Conservation (phyloP, 2,797 vertebrate genomes). For the Danio tinwini region DNA sequence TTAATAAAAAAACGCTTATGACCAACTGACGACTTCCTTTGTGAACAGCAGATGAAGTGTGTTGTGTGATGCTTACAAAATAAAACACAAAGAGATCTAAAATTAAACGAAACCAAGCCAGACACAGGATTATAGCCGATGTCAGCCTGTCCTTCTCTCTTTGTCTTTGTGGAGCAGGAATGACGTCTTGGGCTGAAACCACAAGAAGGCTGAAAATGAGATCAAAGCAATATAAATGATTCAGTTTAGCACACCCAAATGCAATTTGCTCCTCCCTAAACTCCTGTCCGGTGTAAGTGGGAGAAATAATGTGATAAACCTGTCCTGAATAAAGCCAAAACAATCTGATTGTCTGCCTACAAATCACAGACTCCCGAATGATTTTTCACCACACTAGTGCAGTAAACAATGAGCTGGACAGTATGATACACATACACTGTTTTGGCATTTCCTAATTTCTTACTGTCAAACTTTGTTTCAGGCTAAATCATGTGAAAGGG, state of each 20-base stretch:
- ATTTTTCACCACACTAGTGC: background rate
- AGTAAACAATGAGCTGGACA: background rate
- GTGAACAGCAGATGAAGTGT: background rate
- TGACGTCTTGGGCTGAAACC: slow-evolving; percentile 21
- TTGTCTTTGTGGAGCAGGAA: slow-evolving; percentile 29
- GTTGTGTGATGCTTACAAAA: slow-evolving; percentile 11
- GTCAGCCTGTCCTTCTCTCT: slow-evolving; percentile 2
- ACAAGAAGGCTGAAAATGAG: slow-evolving; percentile 44
- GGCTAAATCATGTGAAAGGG: background rate
- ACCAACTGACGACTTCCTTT: slow-evolving; percentile 2
- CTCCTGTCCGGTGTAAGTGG: slow-evolving; percentile 29
- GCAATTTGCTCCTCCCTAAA: slow-evolving; percentile 51
- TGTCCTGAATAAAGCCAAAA: background rate
- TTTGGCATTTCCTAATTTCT: background rate
- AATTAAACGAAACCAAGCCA: slow-evolving; percentile 16
- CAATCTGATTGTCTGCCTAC: slow-evolving; percentile 9
- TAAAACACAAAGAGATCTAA: slow-evolving; percentile 12
- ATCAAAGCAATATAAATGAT: slow-evolving; percentile 55
- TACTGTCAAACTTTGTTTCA: background rate
- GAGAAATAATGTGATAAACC: slow-evolving; percentile 42
- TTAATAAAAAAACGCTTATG: slow-evolving; percentile 17
- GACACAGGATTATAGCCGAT: slow-evolving; percentile 7
- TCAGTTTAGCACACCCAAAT: slow-evolving; percentile 50
- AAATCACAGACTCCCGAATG: background rate
- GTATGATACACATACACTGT: background rate